Base-by-base conservation (phyloP, 2,113 vertebrate genomes). In the Ophiodon elongatus region DNA sequence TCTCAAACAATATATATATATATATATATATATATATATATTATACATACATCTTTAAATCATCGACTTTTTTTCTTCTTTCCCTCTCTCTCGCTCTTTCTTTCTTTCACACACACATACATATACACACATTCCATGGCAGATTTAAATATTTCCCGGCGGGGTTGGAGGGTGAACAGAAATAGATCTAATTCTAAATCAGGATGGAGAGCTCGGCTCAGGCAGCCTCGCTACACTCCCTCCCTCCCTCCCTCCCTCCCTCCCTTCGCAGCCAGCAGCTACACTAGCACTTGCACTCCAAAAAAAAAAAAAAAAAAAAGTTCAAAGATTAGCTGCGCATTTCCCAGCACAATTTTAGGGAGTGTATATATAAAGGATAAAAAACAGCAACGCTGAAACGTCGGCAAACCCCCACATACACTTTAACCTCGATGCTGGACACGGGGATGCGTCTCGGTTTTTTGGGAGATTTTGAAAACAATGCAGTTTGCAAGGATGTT, bases 131-230 rank as follows among this genome's bases (percentile, higher is more conserved):
- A 85, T 85, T 89, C 89, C 88, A 79, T 37, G 72, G 88, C 90
- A 90, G 92, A 94, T 93, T 93, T 92, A 89, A 93, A 92, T 93
- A 87, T 94, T 92, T 94, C 93, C 93, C 93, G 43, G 80, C 33
- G 85, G 92, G 83, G 67, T 80, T 89, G 73, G 85, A 91, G 91
- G 88, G 82, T 82, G 88, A 92, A 92, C 92, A 86, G 90, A 94
- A 96, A 94, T 95, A 96, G 94, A 94, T 91, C 82, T 85, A 79
- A 84, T 92, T 94, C 90, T 94, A 94, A 96, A 95, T 94, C 91
- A 94, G 94, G 94, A 94, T 89, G 80, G 56, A 84, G 79, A 82
- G 86, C 80, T 89, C 15, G 13, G 81, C 87, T 89, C 82, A 69
- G 66, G 82, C 83, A 79, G 87, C 66, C 73, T 47, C 25, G 4